Evolutionary conservation across 1,140 invertebrate species (phyloP).

Genomic region (Diorhabda sublineata): DNA sequence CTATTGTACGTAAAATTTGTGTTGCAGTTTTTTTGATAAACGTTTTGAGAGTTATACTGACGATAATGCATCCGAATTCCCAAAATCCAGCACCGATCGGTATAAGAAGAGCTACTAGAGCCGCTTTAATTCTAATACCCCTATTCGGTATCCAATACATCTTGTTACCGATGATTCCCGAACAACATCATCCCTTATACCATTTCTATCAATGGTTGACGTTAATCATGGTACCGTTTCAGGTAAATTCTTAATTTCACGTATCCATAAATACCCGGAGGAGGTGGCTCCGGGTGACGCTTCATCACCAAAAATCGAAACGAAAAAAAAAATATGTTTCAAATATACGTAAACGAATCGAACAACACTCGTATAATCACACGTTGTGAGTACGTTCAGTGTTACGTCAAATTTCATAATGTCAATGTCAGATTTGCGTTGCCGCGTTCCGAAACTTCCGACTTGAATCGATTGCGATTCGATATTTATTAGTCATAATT

Average conservation of each 20-base stretch:
- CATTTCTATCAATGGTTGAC: constrained; percentile 71
- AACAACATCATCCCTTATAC: constrained; percentile 58
- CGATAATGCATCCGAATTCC: constrained; percentile 69
- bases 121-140: constrained; percentile 75
- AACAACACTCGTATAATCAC: too few relatives aligned
- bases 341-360: too few relatives aligned
- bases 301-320: too few relatives aligned
- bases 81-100: constrained; percentile 52
- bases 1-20: constrained; percentile 29
- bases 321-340: too few relatives aligned
- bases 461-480: too few relatives aligned
- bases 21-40: constrained; percentile 80
- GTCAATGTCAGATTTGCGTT: too few relatives aligned
- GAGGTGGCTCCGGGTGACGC: too few relatives aligned
- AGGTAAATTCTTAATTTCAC: constrained; percentile 54
- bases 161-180: constrained; percentile 73
- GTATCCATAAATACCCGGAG: too few relatives aligned
- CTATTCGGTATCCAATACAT: constrained; percentile 76
- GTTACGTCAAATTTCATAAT: too few relatives aligned
- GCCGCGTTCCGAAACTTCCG: too few relatives aligned
- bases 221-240: constrained; percentile 75
- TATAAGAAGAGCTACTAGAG: constrained; percentile 55
- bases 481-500: too few relatives aligned
- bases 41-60: constrained; percentile 76
- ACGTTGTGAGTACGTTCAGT: too few relatives aligned